Conservation (phyloP, 2,888 invertebrate genomes). For the Patella ulyssiponensis region DNA sequence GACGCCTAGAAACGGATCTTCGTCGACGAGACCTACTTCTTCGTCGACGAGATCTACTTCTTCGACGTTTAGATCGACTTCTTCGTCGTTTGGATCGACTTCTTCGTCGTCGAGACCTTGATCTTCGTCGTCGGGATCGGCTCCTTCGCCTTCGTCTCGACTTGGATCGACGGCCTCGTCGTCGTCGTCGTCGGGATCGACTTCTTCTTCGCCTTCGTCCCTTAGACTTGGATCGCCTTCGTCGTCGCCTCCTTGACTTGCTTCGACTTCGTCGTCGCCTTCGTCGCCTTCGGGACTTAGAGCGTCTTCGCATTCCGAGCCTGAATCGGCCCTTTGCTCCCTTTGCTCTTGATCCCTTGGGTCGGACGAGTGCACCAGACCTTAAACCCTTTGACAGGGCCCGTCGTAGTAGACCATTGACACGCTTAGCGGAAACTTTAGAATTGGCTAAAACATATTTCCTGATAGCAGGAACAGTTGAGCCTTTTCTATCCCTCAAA, state of each 20-base stretch:
- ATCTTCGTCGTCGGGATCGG: constrained; percentile 9
- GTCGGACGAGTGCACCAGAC: neutral
- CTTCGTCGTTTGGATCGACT: neutral
- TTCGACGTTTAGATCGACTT: neutral
- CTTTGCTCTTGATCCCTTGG: neutral
- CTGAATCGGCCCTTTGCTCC: neutral
- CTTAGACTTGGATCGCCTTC: neutral
- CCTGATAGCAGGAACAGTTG: constrained; percentile 7
- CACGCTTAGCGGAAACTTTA: neutral
- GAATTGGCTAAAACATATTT: neutral
- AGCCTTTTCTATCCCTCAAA: constrained; percentile 5
- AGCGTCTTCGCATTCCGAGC: neutral
- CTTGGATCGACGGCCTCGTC: neutral
- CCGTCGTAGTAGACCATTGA: constrained; percentile 9
- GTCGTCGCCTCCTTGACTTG: neutral
- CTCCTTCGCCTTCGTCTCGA: neutral
- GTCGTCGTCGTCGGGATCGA: neutral
- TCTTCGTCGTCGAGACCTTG: neutral
- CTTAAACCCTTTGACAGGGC: neutral
- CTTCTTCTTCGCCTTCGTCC: neutral
- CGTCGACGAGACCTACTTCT: neutral
- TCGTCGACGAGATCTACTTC: neutral
- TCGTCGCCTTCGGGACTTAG: neutral
- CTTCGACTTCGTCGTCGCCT: neutral
- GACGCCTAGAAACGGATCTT: neutral